Base-by-base conservation (phyloP, 2,888 invertebrate species). In the Bhutanitis thaidina region DNA sequence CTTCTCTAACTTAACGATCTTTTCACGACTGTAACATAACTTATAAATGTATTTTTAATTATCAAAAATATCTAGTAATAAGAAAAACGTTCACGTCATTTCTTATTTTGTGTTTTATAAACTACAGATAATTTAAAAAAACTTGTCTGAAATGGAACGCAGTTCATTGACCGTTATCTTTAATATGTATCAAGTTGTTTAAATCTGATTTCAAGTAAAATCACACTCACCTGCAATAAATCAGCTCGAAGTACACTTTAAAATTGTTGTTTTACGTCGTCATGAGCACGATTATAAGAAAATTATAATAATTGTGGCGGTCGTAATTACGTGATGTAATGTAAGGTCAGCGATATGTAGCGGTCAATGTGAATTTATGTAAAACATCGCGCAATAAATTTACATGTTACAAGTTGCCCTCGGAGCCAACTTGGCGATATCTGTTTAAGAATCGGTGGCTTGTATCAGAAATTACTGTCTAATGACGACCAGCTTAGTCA, bases 281-380 rank as follows among this genome's bases (percentile, higher is more conserved):
- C 80, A 82, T 81, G 77, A 74, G 67, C 72, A 70, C 75, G 82
- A 85, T 87, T 85, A 85, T 85, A 85, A 76, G 77, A 80, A 87
- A 89, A 89, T 88, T 89, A 89, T 86, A 87, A 89, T 89, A 88
- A 89, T 88, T 87, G 84, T 83, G 77, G 69, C 61, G 71, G 60
- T 66, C 72, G 71, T 86, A 86, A 88, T 88, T 80, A 87, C 79
- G 80, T 82, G 83, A 83, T 80, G 80, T 82, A 86, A 83, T 75
- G 67, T 78, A 74, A 81, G 76, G 74, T 76, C 73, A 72, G 72
- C 78, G 74, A 80, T 79, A 78, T 78, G 77, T 78, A 76, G 78
- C 75, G 75, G 73, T 70, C 82, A 80, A 81, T 85, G 82, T 84
- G 85, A 83, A 79, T 87, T 85, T 85, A 85, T 87, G 84, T 87